Base-by-base conservation (phyloP, 2,113 vertebrate genomes). In the Podilymbus podiceps region DNA sequence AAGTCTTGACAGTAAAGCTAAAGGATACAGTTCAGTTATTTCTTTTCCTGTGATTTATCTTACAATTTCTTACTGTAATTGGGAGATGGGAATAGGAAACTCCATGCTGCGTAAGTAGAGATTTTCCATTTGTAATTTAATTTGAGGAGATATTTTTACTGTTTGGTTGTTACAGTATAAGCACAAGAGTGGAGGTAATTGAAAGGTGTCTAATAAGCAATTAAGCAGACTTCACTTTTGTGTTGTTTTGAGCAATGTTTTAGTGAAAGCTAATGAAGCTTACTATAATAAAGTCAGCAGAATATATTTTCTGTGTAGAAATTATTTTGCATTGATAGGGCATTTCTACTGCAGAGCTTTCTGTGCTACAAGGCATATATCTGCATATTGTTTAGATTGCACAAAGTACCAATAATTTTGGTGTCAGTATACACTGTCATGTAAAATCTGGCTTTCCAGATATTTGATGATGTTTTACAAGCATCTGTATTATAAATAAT, bases 1-100 rank as follows among this genome's bases (percentile, higher is more conserved):
- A 89, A 90, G 47, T 78, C 76, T 89, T 90, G 40, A 87, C 69
- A 87, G 47, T 90, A 82, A 92, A 92, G 56, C 38, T 87, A 56
- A 71, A 87, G 24, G 25, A 75, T 89, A 40, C 31, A 67, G 33
- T 86, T 93, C 7, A 44, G 49, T 84, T 88, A 89, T 38, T 38
- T 42, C 12, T 72, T 82, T 93, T 84, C 47, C 68, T 90, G 30
- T 55, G 52, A 55, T 84, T 92, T 94, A 73, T 80, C n/a, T 73
- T 85, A 76, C 23, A 81, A 40, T 11, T 87, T 90, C 69, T 50
- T 85, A 53, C 52, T 79, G n/a, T 89, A 75, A 82, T 23, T 88
- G 81, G 12, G 49, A 76, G 50, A 49, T 76, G 42, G 68, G 38
- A 82, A 28, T 89, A 90, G 79, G 53, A 88, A 89, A 33, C 38